phyloP scores from a whole-genome alignment of 2,113 vertebrate genomes.

The Chaetura pelagica region DNA sequence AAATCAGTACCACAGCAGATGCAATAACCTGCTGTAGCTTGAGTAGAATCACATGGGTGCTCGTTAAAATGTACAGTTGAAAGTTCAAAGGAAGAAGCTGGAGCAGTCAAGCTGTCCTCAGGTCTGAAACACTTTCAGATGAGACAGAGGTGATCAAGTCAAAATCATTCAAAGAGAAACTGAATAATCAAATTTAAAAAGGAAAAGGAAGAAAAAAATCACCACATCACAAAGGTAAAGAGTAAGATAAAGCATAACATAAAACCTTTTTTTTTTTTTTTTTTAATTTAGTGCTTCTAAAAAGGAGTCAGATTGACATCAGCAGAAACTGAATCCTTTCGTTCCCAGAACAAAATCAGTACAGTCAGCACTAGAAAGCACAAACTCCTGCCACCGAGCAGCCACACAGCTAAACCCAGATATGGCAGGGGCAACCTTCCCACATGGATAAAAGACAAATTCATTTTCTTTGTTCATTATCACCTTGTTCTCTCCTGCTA shows the following conservation, averaged over 20 bases:
- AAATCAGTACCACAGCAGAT: constrained; percentile 9
- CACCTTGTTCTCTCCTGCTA: not conserved
- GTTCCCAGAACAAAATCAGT: not conserved
- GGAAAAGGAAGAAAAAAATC: not conserved
- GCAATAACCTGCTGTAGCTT: constrained; percentile 18
- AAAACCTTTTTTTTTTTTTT: not conserved
- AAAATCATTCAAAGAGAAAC: constrained; percentile 36
- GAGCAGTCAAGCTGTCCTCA: constrained; percentile 46
- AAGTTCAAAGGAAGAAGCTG: constrained; percentile 43
- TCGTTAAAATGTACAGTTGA: constrained; percentile 57
- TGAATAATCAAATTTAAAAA: not conserved
- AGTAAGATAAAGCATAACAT: not conserved
- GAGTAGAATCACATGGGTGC: not conserved
- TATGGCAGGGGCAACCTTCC: not conserved
- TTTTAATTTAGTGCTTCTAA: not conserved
- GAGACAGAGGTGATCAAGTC: not conserved
- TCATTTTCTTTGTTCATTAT: not conserved
- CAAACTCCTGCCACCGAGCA: not conserved
- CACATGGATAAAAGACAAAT: not conserved
- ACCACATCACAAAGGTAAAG: not conserved
- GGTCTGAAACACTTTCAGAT: constrained; percentile 32
- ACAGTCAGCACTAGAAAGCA: not conserved
- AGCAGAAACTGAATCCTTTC: constrained; percentile 1
- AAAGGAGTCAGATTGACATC: not conserved
- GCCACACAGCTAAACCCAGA: not conserved